Conservation (phyloP, 92 coral and sea anemone genomes). For the Zoanthus solanderi region DNA sequence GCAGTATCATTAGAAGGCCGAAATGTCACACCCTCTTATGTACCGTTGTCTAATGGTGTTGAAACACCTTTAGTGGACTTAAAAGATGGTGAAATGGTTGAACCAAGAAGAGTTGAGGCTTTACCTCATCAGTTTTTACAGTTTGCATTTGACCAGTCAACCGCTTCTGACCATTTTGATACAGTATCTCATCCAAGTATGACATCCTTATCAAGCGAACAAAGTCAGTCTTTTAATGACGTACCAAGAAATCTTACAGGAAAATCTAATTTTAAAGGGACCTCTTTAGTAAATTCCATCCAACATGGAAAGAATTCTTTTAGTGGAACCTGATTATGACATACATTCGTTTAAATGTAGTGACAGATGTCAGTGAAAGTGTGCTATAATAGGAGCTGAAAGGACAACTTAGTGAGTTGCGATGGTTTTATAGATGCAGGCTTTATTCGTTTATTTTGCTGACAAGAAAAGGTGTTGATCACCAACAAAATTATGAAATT, state of each 20-base stretch:
- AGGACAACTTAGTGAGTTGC: not conserved
- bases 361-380: not conserved
- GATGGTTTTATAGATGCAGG: not conserved
- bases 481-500: not conserved
- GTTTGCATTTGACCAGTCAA: slow-evolving; percentile 82
- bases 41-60: slow-evolving; percentile 27
- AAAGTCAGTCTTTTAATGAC: slow-evolving; percentile 43
- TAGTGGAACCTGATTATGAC: slow-evolving; percentile 1
- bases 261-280: slow-evolving; percentile 9
- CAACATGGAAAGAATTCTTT: not conserved
- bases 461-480: slow-evolving; percentile 23
- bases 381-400: not conserved
- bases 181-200: slow-evolving; percentile 49
- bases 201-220: slow-evolving; percentile 55
- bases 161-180: slow-evolving; percentile 61
- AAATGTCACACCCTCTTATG: slow-evolving; percentile 13
- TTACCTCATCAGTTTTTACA: slow-evolving; percentile 86
- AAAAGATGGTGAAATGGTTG: slow-evolving; percentile 72
- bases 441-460: not conserved
- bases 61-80: slow-evolving; percentile 58
- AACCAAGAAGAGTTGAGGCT: slow-evolving; percentile 70
- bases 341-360: not conserved
- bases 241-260: slow-evolving; percentile 11
- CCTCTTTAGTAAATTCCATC: not conserved
- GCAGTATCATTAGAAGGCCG: slow-evolving; percentile 61